These are phyloP conservation scores for Campylomormyrus tamandua DNA, from an alignment of 2,113 vertebrate genomes.

Conservation along the genomic window DNA sequence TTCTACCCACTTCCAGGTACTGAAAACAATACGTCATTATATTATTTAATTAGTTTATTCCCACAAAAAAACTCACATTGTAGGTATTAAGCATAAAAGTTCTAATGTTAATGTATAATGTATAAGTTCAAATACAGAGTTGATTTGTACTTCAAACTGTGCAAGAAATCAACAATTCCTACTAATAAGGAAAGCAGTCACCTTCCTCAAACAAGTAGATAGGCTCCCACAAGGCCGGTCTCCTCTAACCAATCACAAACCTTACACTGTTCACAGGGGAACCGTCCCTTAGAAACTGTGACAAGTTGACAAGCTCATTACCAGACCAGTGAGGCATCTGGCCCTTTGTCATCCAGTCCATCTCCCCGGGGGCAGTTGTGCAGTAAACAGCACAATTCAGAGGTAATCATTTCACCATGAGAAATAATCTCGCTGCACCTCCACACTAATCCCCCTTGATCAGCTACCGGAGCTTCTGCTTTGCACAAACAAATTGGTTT, in stretches of 20 bases:
- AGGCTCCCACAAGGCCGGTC: not conserved
- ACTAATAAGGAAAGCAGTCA: not conserved
- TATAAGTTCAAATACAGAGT: not conserved
- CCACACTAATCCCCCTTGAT: constrained; percentile 18
- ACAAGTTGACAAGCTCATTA: constrained; percentile 23
- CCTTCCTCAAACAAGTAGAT: not conserved
- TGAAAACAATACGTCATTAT: not conserved
- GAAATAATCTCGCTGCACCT: constrained; percentile 18
- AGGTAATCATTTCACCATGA: constrained; percentile 17
- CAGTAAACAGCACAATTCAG: constrained; percentile 11
- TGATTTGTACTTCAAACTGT: not conserved
- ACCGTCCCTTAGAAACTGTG: not conserved
- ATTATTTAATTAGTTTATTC: not conserved
- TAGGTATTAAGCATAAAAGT: not conserved
- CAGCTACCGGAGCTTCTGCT: not conserved
- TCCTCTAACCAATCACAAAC: not conserved
- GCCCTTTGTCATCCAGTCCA: not conserved
- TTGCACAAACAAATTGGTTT: constrained; percentile 19
- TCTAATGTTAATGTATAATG: not conserved
- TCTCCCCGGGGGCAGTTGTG: not conserved
- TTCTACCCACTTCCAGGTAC: not conserved
- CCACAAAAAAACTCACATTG: not conserved
- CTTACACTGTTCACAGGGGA: not conserved
- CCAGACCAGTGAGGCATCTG: not conserved
- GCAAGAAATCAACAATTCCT: not conserved